phyloP scores from a whole-genome alignment of 1,140 invertebrate species.

The Pogonognathellus flavescens region DNA sequence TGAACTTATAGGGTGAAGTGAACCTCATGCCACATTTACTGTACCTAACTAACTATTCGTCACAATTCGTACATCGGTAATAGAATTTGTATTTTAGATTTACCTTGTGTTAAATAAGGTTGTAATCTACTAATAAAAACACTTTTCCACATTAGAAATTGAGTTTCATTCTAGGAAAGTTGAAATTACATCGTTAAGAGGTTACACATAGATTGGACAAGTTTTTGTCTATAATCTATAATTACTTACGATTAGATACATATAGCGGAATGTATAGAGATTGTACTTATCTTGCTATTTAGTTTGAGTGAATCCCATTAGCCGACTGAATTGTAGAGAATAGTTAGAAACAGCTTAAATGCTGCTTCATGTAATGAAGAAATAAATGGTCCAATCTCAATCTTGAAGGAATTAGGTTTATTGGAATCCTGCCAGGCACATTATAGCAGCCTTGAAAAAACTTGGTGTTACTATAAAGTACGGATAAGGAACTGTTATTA shows the following conservation, averaged over 20 bases:
- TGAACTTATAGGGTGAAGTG: background rate
- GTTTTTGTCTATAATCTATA: too few species aligned
- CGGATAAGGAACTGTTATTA: too few species aligned
- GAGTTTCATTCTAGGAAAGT: background rate
- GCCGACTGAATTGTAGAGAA: background rate
- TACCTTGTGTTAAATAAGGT: too few species aligned
- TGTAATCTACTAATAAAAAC: too few species aligned
- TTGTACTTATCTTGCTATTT: background rate
- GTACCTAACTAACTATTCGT: too few species aligned
- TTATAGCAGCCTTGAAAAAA: constrained; percentile 1
- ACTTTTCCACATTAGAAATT: too few species aligned
- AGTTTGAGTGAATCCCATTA: background rate
- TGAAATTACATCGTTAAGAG: too few species aligned
- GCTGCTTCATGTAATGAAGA: background rate
- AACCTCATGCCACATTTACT: background rate
- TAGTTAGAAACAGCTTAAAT: background rate
- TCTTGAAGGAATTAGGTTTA: constrained; percentile 40
- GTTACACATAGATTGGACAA: background rate
- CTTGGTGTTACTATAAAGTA: background rate
- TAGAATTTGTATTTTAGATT: too few species aligned
- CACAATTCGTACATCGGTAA: background rate
- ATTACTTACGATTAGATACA: background rate
- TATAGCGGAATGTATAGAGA: background rate
- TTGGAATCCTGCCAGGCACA: background rate
- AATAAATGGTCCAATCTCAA: constrained; percentile 41